A percentile compares a stretch with the other conserved stretches of the same genome.
phyloP scores from a whole-genome alignment of 2,888 invertebrate genomes.

The Leuctra nigra region DNA sequence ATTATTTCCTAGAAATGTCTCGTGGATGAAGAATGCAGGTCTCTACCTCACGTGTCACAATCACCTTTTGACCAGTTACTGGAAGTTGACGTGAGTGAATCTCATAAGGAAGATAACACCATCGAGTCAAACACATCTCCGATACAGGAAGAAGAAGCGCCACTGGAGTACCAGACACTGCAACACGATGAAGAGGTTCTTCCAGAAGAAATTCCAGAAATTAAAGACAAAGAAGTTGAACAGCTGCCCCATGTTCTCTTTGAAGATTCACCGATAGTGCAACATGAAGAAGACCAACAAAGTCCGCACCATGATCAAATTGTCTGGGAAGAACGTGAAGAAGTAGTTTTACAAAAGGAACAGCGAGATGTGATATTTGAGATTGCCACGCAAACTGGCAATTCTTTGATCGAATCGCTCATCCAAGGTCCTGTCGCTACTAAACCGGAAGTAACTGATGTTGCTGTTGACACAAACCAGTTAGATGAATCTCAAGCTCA shows the following conservation, averaged over 20 bases:
- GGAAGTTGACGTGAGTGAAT: no score
- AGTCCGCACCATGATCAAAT: no score
- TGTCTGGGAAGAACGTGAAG: no score
- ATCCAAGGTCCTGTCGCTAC: not conserved
- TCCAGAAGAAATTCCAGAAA: constrained; percentile 28
- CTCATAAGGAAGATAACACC: constrained; percentile 49
- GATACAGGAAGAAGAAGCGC: constrained; percentile 62
- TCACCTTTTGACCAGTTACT: no score
- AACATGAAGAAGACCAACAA: no score
- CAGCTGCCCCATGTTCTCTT: constrained; percentile 31
- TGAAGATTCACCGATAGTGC: no score
- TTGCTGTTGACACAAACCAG: not conserved
- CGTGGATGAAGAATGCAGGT: no score
- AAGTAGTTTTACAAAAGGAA: constrained; percentile 31
- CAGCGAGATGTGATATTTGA: constrained; percentile 24
- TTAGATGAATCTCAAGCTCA: not conserved
- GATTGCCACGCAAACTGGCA: not conserved
- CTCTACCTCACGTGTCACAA: no score
- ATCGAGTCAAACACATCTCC: constrained; percentile 55
- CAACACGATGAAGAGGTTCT: not conserved
- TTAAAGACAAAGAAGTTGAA: constrained; percentile 35
- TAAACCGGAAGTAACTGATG: no score
- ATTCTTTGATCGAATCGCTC: not conserved
- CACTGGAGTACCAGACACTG: constrained; percentile 19
- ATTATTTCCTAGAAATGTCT: no score